Percentiles rank a stretch among this genome's conserved stretches.
Conservation (phyloP, 2,113 vertebrate genomes). For the Glaucidium brasilianum region DNA sequence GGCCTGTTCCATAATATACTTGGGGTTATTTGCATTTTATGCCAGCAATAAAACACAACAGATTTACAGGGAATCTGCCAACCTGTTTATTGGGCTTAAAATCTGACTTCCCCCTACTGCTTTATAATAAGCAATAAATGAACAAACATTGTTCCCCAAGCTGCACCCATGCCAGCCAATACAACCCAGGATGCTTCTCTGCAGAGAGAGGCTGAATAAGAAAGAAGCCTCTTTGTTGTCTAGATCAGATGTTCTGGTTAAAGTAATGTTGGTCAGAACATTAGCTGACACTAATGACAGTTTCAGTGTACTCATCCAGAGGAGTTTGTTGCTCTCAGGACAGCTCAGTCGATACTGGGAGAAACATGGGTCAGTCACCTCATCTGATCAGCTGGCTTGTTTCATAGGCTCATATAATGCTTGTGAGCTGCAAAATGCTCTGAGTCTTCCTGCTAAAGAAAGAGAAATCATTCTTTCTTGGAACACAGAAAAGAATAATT, state of each 20-base stretch:
- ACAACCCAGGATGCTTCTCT: not conserved
- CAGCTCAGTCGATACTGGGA: not conserved
- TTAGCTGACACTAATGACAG: not conserved
- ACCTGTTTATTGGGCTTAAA: conserved; percentile 20
- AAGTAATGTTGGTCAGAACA: not conserved
- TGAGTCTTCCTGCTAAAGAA: not conserved
- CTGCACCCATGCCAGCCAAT: not conserved
- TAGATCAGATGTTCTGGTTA: not conserved
- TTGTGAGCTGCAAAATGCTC: not conserved
- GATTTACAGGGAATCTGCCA: conserved; percentile 25
- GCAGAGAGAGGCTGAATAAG: not conserved
- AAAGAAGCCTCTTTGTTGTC: not conserved
- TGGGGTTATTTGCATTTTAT: conserved; percentile 33
- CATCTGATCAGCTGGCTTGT: not conserved
- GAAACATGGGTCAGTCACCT: not conserved
- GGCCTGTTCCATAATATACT: not conserved
- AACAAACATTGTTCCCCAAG: not conserved
- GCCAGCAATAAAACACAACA: not conserved
- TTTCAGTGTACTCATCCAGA: not conserved
- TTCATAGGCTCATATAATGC: not conserved
- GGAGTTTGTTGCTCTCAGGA: not conserved
- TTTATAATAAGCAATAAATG: conserved; percentile 1
- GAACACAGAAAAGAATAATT: not conserved
- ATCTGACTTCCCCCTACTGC: not conserved
- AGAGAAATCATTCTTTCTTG: not conserved